Base-by-base conservation (phyloP, 2,113 vertebrate species). In the Monopterus albus region DNA sequence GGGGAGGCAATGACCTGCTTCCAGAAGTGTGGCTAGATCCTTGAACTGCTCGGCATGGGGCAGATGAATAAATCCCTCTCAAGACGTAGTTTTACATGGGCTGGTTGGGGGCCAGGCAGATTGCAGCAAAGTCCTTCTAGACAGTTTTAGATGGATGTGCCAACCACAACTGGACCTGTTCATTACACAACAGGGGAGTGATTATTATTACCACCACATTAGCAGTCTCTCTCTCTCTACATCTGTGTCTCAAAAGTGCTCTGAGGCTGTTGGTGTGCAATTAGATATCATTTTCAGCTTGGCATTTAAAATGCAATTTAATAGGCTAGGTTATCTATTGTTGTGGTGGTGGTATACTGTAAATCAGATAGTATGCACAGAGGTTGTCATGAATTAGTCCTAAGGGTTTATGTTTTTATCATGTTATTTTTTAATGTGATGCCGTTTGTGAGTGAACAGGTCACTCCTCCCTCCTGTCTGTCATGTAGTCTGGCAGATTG, bases 181-280 rank as follows among this genome's bases (percentile, higher is more conserved):
- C 62, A 79, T 81, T 53, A 78, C 78, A 82, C 78, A 31, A 33
- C 71, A 31, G 70, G 73, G 64, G 73, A 33, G 72, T 63, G 66
- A 62, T 85, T 81, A 58, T 65, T 74, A 70, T 79, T 43, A 65
- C 35, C 46, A 20, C 36, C 25, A 29, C 70, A 77, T 79, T 75
- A 72, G 51, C 50, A 10, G 38, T 63, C 57, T 12, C 13, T 64
- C 65, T 38, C 53, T 61, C 35, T 21, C n/a, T n/a, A n/a, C n/a
- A n/a, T n/a, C n/a, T n/a, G n/a, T n/a, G n/a, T n/a, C n/a, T n/a
- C n/a, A n/a, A n/a, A 63, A 53, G 60, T 0, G 1, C 73, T 69
- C 63, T 1, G 10, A 63, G 51, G 64, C 64, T 64, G 60, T 15
- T 1, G 6, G 52, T 56, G 18, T 36, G 39, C 63, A 77, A 50